phyloP scores from a whole-genome alignment of 2,888 invertebrate species.

The Eumerus sabulonum region DNA sequence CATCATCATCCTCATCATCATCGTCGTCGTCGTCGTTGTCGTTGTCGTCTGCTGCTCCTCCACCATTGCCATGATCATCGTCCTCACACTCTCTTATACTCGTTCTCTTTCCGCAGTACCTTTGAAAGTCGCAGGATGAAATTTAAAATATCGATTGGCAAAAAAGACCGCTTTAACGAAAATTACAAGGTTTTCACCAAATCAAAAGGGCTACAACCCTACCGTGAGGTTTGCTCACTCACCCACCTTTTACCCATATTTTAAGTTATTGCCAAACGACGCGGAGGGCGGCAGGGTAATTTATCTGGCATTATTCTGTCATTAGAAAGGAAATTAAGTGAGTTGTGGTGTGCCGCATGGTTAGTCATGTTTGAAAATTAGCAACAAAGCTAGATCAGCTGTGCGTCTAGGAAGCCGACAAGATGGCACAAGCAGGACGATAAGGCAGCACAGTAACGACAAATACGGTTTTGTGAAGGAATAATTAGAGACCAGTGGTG shows the following conservation, averaged over 20 bases:
- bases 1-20: conserved; percentile 56
- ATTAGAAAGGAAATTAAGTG: conserved; percentile 67
- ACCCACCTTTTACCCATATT: conserved; percentile 10
- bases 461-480: conserved; percentile 16
- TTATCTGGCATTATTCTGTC: conserved; percentile 63
- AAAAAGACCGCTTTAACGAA: conserved; percentile 29
- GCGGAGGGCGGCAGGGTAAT: conserved; percentile 47
- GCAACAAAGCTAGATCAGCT: conserved; percentile 46
- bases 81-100: conserved; percentile 6
- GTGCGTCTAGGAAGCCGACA: conserved; percentile 4
- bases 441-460: background rate
- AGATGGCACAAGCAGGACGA: conserved; percentile 3
- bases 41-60: conserved; percentile 7
- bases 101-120: conserved; percentile 31
- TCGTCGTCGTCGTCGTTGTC: conserved; percentile 33
- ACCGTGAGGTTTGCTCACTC: conserved; percentile 1
- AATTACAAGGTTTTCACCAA: conserved; percentile 20
- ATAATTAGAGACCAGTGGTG: background rate
- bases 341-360: conserved; percentile 62
- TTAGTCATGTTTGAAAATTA: conserved; percentile 66
- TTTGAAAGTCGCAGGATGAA: conserved; percentile 1
- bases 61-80: conserved; percentile 10
- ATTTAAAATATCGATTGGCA: conserved; percentile 60
- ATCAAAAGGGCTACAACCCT: conserved; percentile 23
- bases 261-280: conserved; percentile 33